Base-by-base conservation (phyloP, 2,888 invertebrate species). In the Cephus rjabovi region DNA sequence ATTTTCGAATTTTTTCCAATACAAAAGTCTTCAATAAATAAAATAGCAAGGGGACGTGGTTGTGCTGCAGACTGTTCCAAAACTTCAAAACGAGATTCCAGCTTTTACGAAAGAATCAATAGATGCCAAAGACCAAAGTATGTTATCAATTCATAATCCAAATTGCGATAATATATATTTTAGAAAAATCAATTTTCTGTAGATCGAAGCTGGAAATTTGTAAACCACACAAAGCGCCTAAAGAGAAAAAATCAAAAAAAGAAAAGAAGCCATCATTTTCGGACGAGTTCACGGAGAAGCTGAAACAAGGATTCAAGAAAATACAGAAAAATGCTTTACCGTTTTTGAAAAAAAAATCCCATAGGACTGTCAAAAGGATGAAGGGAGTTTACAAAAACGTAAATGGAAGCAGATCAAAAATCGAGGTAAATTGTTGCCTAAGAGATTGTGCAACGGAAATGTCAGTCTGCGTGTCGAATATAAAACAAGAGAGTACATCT, bases 371-470 rank as follows among this genome's bases (percentile, higher is more conserved):
- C 9, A n/a, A 37, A 23, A 75, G 33, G 30, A 37, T 78, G 23
- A 37, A 68, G 11, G 31, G 9, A 33, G 34, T 76, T 11, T 81
- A 12, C 35, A n/a, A 56, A 70, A 79, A 70, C 30, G n/a, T 75
- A 0, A 75, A 74, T 71, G 75, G 75, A 33, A 77, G 30, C 11
- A 70, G 34, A 35, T 76, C 77, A 23, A 75, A 75, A 15, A 74
- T 35, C 40, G 77, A 35, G 34, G 37, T 78, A 11, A 6, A 76
- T 73, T 77, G 78, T 69, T 31, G 78, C 12, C 56, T 78, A 4
- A 73, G 70, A 2, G 77, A 77, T 40, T 77, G 81, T 30, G 80
- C 80, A n/a, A 80, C 75, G 30, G 80, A 75, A 6, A 75, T 75
- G 3, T 73, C 71, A 30, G 78, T 78, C 37, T 81, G 80, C 40